Evolutionary conservation across 2,113 vertebrate species (phyloP).

Genomic region (Junco hyemalis): DNA sequence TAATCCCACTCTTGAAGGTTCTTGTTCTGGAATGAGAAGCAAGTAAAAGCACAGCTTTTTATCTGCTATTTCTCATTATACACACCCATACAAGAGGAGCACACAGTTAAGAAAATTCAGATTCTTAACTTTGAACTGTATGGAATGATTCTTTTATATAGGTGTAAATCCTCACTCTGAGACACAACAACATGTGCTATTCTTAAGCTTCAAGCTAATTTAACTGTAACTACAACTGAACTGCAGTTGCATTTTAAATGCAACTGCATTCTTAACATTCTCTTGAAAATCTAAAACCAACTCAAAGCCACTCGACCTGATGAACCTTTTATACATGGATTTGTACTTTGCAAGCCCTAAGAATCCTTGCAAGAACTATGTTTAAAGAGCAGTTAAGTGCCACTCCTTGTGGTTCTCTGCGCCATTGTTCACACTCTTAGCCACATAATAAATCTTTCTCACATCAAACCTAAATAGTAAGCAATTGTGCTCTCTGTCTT

Average conservation of each 20-base stretch:
- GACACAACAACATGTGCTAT: neutral
- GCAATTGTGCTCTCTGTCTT: neutral
- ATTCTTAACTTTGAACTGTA: neutral
- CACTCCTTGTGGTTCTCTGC: neutral
- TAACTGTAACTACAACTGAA: neutral
- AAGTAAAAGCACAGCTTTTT: neutral
- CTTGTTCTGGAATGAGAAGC: neutral
- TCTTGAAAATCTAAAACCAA: neutral
- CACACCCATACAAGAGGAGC: neutral
- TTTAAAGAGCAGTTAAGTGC: neutral
- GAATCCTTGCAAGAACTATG: neutral
- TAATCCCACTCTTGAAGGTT: neutral
- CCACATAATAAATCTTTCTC: slow-evolving; percentile 6
- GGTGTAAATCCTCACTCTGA: neutral
- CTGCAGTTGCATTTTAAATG: neutral
- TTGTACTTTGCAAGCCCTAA: neutral
- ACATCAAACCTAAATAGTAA: neutral
- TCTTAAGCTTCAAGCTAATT: neutral
- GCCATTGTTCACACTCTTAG: neutral
- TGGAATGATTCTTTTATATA: neutral
- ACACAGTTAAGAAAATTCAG: neutral
- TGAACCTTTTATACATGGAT: neutral
- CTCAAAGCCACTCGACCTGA: neutral
- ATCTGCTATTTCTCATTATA: neutral
- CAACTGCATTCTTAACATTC: neutral